Base-by-base conservation (phyloP, 1,140 invertebrate species). In the Rhopalosiphum maidis region DNA sequence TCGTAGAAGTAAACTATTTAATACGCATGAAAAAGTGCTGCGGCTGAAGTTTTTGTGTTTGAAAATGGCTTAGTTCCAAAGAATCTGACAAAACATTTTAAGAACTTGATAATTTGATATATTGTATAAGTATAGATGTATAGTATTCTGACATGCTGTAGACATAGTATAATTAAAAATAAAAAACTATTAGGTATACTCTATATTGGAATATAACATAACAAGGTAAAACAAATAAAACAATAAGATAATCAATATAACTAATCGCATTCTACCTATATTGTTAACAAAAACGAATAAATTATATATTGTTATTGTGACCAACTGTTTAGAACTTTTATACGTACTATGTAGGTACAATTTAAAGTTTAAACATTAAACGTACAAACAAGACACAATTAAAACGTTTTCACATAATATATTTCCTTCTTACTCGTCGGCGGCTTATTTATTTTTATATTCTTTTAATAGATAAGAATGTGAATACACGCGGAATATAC, bases 41-140 rank as follows among this genome's bases (percentile, higher is more conserved):
- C 18, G 18, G 60, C n/a, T n/a, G n/a, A 77, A 77, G 60, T n/a
- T 77, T 68, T 77, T 77, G n/a, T 77, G 60, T 77, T 77, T 77
- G 60, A 77, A 77, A 77, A 77, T 77, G 60, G 60, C 60, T 77
- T 77, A n/a, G 60, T n/a, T 77, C 60, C 60, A 77, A 77, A 77
- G 60, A 77, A 77, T 77, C 15, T 77, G n/a, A 77, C 60, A 77
- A 77, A 77, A 35, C 60, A 77, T 77, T 77, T 77, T 77, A 77
- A n/a, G 60, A 77, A 77, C 60, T 77, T 77, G 60, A 77, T 77
- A 77, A 77, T n/a, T 77, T n/a, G 11, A 77, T n/a, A 77, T 60
- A 60, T 30, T 30, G 25, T 60, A 30, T 77, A 77, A 77, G 60
- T 77, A 51, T 51, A 51, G 48, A 51, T 51, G 15, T 51, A 21